Evolutionary conservation across 2,113 vertebrate species (phyloP).

Genomic region (Galemys pyrenaicus): DNA sequence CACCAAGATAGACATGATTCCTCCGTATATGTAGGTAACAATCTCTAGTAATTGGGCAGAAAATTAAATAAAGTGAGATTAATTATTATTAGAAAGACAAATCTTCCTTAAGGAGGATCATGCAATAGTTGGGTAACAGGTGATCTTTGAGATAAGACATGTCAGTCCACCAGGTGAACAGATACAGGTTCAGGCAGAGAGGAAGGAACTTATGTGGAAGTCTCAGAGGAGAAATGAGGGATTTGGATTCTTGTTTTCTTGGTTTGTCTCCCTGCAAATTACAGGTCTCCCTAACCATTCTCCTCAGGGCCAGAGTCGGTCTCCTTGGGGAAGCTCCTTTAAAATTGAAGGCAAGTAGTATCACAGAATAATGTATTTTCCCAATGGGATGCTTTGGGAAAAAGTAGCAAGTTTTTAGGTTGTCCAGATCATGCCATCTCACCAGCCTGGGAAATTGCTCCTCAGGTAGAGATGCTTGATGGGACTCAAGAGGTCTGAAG

Average conservation of each 20-base stretch:
- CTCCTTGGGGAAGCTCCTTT: neutral
- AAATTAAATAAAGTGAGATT: conserved; percentile 19
- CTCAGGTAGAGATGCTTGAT: neutral
- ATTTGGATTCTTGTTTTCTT: neutral
- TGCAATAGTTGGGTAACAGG: neutral
- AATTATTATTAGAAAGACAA: neutral
- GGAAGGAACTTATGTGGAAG: neutral
- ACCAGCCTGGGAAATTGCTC: neutral
- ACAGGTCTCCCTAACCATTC: neutral
- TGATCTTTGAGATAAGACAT: neutral
- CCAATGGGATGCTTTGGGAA: neutral
- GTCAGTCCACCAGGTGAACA: neutral
- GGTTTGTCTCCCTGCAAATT: neutral
- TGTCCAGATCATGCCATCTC: neutral
- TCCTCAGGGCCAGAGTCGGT: neutral
- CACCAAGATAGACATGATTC: neutral
- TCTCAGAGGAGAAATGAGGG: neutral
- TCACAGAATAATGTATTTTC: neutral
- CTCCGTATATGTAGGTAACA: neutral
- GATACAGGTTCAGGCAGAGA: neutral
- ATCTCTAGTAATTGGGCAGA: neutral
- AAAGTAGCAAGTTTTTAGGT: neutral
- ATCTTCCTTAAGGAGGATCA: neutral
- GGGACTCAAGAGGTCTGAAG: neutral
- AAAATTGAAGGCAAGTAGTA: neutral